Evolutionary conservation across 2,888 invertebrate species (phyloP).

Genomic region (Dusona sp.): DNA sequence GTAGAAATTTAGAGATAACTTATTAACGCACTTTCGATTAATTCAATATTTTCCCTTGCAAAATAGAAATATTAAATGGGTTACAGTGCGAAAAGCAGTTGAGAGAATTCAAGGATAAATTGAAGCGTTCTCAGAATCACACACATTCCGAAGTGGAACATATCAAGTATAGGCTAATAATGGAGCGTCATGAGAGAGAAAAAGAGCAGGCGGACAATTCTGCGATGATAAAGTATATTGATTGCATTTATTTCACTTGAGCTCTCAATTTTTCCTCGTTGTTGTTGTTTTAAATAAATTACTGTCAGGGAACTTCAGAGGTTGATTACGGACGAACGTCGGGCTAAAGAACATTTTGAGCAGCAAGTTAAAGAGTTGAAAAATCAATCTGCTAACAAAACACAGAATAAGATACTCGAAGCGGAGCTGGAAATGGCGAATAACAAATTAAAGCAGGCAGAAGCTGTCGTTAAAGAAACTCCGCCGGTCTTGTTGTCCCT

Average conservation of each 20-base stretch:
- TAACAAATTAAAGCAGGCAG: constrained; percentile 88
- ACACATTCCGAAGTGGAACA: constrained; percentile 88
- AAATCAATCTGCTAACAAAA: constrained; percentile 84
- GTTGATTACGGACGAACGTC: constrained; percentile 90
- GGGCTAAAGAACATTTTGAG: constrained; percentile 91
- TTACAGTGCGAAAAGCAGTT: constrained; percentile 88
- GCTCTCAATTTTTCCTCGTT: constrained; percentile 23
- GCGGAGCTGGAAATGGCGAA: constrained; percentile 88
- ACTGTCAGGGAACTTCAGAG: constrained; percentile 90
- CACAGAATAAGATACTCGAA: constrained; percentile 85
- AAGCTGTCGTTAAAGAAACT: constrained; percentile 87
- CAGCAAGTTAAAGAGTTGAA: constrained; percentile 87
- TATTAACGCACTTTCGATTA: not conserved
- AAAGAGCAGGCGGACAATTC: constrained; percentile 92
- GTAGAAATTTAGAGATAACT: constrained; percentile 72
- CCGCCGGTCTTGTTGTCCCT: constrained; percentile 89
- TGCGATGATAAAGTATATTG: constrained; percentile 89
- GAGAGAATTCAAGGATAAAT: constrained; percentile 87
- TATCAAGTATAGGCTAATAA: constrained; percentile 90
- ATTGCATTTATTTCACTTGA: constrained; percentile 59
- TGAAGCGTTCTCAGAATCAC: constrained; percentile 86
- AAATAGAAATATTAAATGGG: constrained; percentile 20
- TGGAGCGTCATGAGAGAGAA: constrained; percentile 93
- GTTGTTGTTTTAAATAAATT: constrained; percentile 1
- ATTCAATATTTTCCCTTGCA: not conserved